These are phyloP conservation scores for Drosophila nigromelanica DNA, from an alignment of 1,140 invertebrate genomes.

Conservation along the genomic window DNA sequence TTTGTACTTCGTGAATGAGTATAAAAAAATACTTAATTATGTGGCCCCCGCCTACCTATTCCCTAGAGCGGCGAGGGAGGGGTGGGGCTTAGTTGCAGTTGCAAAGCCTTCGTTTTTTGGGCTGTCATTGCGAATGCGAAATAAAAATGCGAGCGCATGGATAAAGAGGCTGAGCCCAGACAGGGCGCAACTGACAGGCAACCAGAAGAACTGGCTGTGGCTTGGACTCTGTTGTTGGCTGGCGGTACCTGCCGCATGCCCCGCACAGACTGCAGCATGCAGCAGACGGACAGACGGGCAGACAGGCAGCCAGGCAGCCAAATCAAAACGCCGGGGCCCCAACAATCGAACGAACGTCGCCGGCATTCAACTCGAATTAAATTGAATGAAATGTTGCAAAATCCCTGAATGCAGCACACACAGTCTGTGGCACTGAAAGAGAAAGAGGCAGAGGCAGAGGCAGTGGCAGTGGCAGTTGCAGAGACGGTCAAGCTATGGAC, in stretches of 20 bases:
- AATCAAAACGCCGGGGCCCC: slow-evolving; percentile 39
- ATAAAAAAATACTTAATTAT: slow-evolving; percentile 40
- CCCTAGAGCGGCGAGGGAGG: background rate
- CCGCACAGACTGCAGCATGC: slow-evolving; percentile 49
- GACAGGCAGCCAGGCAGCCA: slow-evolving; percentile 42
- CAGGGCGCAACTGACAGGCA: slow-evolving; percentile 22
- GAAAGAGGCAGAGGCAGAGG: too few species aligned
- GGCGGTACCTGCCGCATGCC: slow-evolving; percentile 25
- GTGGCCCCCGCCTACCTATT: background rate
- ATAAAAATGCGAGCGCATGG: slow-evolving; percentile 16
- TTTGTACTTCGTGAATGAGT: too few species aligned
- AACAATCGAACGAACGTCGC: slow-evolving; percentile 45
- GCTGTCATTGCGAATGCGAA: slow-evolving; percentile 34
- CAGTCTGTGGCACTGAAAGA: too few species aligned
- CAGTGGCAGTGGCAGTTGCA: too few species aligned
- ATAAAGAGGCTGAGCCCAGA: slow-evolving; percentile 9
- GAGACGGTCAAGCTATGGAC: slow-evolving; percentile 41
- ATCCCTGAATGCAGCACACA: slow-evolving; percentile 34
- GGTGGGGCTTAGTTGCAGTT: slow-evolving; percentile 1
- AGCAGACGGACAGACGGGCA: slow-evolving; percentile 13
- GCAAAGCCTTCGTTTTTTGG: slow-evolving; percentile 18
- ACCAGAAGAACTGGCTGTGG: slow-evolving; percentile 1
- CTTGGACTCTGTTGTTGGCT: slow-evolving; percentile 23
- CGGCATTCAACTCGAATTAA: slow-evolving; percentile 64
- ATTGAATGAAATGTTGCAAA: slow-evolving; percentile 75